Conservation (phyloP, 2,797 vertebrate species). For the Fistularia tabacaria region DNA sequence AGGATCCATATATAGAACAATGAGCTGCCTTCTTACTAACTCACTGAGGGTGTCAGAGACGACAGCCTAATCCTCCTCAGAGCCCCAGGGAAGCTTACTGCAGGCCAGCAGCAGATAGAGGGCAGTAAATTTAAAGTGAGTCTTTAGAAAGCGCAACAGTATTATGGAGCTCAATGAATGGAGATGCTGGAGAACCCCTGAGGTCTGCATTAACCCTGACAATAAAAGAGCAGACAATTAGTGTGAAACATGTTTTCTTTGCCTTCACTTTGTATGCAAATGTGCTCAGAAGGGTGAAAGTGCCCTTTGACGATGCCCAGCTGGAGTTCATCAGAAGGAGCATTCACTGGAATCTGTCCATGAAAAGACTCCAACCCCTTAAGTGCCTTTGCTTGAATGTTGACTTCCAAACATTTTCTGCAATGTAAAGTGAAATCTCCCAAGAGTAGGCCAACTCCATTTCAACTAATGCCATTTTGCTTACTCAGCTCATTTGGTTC, state of each 20-base stretch:
- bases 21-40: conserved; percentile 54
- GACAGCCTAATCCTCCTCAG: conserved; percentile 54
- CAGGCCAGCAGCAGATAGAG: conserved; percentile 70
- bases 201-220: conserved; percentile 77
- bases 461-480: conserved; percentile 35
- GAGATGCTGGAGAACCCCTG: conserved; percentile 68
- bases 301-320: conserved; percentile 73
- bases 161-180: conserved; percentile 67
- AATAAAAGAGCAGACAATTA: conserved; percentile 80
- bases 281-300: conserved; percentile 74
- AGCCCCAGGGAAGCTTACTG: conserved; percentile 56
- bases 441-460: conserved; percentile 17
- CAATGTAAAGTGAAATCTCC: conserved; percentile 47
- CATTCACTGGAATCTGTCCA: conserved; percentile 56
- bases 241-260: conserved; percentile 80
- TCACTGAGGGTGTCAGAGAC: conserved; percentile 57
- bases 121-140: conserved; percentile 74
- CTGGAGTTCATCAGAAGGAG: conserved; percentile 65
- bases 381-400: conserved; percentile 45
- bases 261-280: conserved; percentile 84
- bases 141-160: conserved; percentile 67
- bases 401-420: conserved; percentile 53
- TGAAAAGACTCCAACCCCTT: conserved; percentile 49
- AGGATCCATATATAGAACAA: conserved; percentile 53
- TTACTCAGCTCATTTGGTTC: conserved; percentile 30